phyloP scores from a whole-genome alignment of 2,113 vertebrate genomes.

The Suncus etruscus region DNA sequence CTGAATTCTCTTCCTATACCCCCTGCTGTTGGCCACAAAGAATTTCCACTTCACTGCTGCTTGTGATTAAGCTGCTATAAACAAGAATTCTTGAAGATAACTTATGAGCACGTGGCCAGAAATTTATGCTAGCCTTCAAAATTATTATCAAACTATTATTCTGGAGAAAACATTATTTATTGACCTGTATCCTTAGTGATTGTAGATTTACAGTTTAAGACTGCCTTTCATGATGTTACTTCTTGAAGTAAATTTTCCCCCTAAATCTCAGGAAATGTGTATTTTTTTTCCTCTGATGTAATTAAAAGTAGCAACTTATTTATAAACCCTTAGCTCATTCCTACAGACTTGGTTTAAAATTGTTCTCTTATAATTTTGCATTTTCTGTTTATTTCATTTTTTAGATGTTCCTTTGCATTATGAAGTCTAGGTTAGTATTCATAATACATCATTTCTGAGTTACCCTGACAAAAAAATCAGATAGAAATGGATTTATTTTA shows the following conservation, averaged over 20 bases:
- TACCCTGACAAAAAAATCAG: neutral
- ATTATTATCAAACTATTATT: conserved; percentile 81
- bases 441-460: neutral
- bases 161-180: conserved; percentile 70
- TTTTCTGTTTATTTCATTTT: conserved; percentile 52
- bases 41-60: conserved; percentile 77
- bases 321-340: conserved; percentile 68
- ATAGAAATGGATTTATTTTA: conserved; percentile 25
- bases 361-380: conserved; percentile 68
- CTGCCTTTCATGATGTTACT: conserved; percentile 77
- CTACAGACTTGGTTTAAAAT: conserved; percentile 70
- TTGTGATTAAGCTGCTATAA: conserved; percentile 81
- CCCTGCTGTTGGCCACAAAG: conserved; percentile 67
- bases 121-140: conserved; percentile 85
- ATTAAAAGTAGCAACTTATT: conserved; percentile 79
- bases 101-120: conserved; percentile 72
- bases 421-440: conserved; percentile 52
- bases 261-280: conserved; percentile 81
- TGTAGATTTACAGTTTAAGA: conserved; percentile 73
- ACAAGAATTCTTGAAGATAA: conserved; percentile 75
- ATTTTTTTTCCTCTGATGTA: conserved; percentile 80
- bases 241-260: conserved; percentile 78
- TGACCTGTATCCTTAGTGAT: conserved; percentile 81
- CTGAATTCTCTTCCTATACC: conserved; percentile 66
- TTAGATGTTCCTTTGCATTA: neutral